Evolutionary conservation across 2,113 vertebrate species (phyloP), one percentile per base, ranked within the genome.

Genomic region (Gobiocypris rarus): DNA sequence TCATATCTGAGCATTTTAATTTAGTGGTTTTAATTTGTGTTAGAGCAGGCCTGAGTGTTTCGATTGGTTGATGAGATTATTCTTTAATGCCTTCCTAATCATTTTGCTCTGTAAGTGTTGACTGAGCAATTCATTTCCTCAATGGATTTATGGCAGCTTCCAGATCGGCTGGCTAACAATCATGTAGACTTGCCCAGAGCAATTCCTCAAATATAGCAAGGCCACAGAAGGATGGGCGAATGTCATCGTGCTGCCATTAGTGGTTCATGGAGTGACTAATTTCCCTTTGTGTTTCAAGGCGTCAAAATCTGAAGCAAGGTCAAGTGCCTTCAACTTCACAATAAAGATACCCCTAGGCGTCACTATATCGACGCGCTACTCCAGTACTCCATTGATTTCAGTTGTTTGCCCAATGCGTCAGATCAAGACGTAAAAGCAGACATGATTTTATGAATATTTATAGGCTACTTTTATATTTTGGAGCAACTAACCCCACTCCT

Each of bases 121-220:
- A 93, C 92, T 93, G 93, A 93, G 89, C 90, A 90, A 90, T 56
- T 84, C 87, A 83, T 92, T 93, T 92, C 91, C 91, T 92, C 91
- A 88, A 59, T 90, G 88, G 89, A 89, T 89, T 92, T 89, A 92
- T 90, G 90, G 92, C 90, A 89, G 91, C 89, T 89, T 91, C 87
- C 86, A 89, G 58, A 61, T 86, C 54, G 78, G 67, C 17, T 22
- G 86, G 50, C 84, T 84, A 63, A 26, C 56, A 79, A 54, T 82
- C 19, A 34, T 17, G 63, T 19, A 69, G 48, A 82, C 31, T 52
- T 82, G 24, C 80, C 65, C 34, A 69, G 50, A 56, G 80, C 63
- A 11, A 70, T 82, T 82, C 45, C 26, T 71, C 41, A 56, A 56
- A 19, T 82, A 28, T 34, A 15, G 22, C 43, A 52, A 41, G 48